Percentiles rank a stretch among this genome's conserved stretches.
Evolutionary conservation across 2,888 invertebrate genomes (phyloP).

Genomic region (Ornithoptera priamus): DNA sequence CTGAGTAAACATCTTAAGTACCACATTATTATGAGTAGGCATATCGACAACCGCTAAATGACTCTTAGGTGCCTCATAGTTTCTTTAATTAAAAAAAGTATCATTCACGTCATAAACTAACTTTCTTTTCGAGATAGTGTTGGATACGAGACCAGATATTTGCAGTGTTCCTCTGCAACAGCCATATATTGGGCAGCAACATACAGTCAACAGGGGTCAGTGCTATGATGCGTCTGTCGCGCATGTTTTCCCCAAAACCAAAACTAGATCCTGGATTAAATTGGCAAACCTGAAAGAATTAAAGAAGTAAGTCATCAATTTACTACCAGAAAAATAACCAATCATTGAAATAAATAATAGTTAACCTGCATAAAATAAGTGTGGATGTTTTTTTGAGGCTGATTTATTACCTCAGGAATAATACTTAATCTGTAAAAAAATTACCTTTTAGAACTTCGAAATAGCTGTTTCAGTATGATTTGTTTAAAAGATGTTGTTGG

Average conservation of each 20-base stretch:
- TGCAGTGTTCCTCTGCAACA: constrained; percentile 82
- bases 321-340: background rate
- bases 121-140: constrained; percentile 80
- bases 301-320: background rate
- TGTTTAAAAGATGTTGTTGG: too few species aligned
- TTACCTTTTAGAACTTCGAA: background rate
- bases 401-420: constrained; percentile 34
- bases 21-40: too few species aligned
- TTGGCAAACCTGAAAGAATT: constrained; percentile 74
- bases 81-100: background rate
- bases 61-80: too few species aligned
- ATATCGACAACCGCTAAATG: too few species aligned
- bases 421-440: constrained; percentile 51
- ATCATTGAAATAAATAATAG: background rate
- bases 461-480: too few species aligned
- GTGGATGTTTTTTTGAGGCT: constrained; percentile 41
- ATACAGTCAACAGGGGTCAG: constrained; percentile 82
- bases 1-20: too few species aligned
- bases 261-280: constrained; percentile 82
- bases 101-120: constrained; percentile 32
- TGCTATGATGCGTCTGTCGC: constrained; percentile 84
- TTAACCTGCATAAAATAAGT: constrained; percentile 71
- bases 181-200: constrained; percentile 85
- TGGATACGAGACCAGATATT: constrained; percentile 83
- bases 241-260: constrained; percentile 85